Evolutionary conservation across 2,797 vertebrate genomes (phyloP).

Genomic region (Melanotaenia pygmaea): DNA sequence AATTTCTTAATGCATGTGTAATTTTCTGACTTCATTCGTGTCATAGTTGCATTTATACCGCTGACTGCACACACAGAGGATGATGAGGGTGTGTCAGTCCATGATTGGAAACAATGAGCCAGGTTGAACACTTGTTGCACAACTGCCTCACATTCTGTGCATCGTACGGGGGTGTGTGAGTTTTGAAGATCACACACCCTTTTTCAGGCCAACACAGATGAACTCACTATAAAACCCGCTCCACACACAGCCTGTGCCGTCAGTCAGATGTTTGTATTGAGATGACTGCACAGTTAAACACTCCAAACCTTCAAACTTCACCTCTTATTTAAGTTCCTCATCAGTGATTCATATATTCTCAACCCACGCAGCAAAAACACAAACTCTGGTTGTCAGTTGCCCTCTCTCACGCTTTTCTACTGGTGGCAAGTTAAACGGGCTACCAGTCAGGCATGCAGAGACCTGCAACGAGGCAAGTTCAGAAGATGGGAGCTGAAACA

Average conservation of each 20-base stretch:
- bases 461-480: slow-evolving; percentile 20
- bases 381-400: neutral
- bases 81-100: slow-evolving; percentile 46
- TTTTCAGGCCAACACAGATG: slow-evolving; percentile 3
- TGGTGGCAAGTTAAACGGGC: slow-evolving; percentile 1
- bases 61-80: neutral
- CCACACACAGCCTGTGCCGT: neutral
- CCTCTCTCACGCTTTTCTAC: slow-evolving; percentile 12
- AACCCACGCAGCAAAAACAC: neutral
- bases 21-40: slow-evolving; percentile 5
- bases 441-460: slow-evolving; percentile 1
- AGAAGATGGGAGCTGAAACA: neutral
- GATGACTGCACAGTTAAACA: neutral
- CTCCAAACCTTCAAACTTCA: neutral
- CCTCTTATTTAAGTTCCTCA: neutral
- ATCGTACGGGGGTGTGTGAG: slow-evolving; percentile 26
- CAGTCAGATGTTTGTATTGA: neutral
- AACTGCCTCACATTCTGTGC: slow-evolving; percentile 44
- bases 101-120: slow-evolving; percentile 38
- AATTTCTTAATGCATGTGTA: slow-evolving; percentile 1
- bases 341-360: slow-evolving; percentile 6
- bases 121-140: slow-evolving; percentile 47
- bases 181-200: slow-evolving; percentile 32
- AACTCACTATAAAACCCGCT: slow-evolving; percentile 25
- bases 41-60: neutral